A percentile compares a stretch with the other conserved stretches of the same genome.
Evolutionary conservation across 2,888 invertebrate genomes (phyloP).

Genomic region (Amiota communis): DNA sequence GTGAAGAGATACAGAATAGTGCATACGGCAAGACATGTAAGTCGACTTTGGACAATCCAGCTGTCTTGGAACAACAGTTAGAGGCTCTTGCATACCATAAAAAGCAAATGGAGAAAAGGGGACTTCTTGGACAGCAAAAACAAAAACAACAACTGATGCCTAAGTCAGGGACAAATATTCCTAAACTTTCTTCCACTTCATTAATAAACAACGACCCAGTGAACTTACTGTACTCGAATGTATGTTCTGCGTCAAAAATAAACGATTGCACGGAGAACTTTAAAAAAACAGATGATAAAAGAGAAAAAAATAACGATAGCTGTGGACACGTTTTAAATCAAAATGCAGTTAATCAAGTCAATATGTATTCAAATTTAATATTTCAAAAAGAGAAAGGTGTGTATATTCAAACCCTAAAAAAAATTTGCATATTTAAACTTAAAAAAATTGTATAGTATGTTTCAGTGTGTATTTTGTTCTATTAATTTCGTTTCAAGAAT

Average conservation of each 20-base stretch:
- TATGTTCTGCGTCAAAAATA: background rate
- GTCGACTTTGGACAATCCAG: conserved; percentile 71
- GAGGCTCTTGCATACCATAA: conserved; percentile 73
- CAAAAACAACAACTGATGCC: background rate
- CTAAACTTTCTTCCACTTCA: conserved; percentile 60
- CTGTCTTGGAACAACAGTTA: conserved; percentile 70
- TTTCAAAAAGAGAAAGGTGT: conserved; percentile 1
- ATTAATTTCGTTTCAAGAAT: background rate
- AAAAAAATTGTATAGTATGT: background rate
- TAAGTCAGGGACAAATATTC: conserved; percentile 36
- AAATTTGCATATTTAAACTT: background rate
- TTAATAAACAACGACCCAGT: conserved; percentile 33
- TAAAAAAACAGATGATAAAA: background rate
- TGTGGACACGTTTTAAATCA: background rate
- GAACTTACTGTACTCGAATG: background rate
- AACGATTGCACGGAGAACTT: background rate
- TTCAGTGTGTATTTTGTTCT: background rate
- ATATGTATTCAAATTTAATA: conserved; percentile 1
- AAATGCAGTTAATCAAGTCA: background rate
- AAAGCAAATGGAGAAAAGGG: conserved; percentile 71
- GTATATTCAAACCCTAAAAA: background rate
- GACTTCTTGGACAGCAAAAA: conserved; percentile 51
- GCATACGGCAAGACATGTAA: conserved; percentile 54
- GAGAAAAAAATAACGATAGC: background rate
- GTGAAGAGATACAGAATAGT: conserved; percentile 44